phyloP scores from a whole-genome alignment of 2,797 vertebrate genomes.

The Enteromius unitaeniatus region DNA sequence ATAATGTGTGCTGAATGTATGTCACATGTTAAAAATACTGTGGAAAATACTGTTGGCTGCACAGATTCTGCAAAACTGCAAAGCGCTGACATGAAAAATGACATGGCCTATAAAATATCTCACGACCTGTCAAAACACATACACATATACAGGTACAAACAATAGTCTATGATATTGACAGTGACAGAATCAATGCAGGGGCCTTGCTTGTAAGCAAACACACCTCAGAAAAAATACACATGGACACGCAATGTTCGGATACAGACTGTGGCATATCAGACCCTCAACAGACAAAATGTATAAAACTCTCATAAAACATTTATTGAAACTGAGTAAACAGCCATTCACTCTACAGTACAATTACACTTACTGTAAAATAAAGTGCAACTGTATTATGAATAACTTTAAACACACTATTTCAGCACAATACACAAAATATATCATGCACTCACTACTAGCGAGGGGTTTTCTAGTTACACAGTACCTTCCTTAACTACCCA shows the following conservation, averaged over 20 bases:
- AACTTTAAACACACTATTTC: not conserved
- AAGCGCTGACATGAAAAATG: not conserved
- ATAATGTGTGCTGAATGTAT: not conserved
- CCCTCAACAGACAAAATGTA: not conserved
- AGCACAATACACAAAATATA: not conserved
- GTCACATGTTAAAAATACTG: not conserved
- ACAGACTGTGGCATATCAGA: not conserved
- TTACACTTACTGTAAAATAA: too few relatives aligned
- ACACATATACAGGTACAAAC: not conserved
- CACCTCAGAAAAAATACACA: not conserved
- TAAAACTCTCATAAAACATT: not conserved
- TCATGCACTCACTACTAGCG: not conserved
- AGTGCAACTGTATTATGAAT: not conserved
- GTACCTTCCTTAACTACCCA: not conserved
- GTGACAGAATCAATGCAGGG: slow-evolving; percentile 22
- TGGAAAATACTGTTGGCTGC: not conserved
- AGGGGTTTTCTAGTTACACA: not conserved
- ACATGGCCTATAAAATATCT: slow-evolving; percentile 12
- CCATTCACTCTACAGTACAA: too few relatives aligned
- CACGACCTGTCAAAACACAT: slow-evolving; percentile 4
- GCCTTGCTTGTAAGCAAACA: not conserved
- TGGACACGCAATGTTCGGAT: not conserved
- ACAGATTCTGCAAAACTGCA: not conserved
- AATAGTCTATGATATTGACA: not conserved
- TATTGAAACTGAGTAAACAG: too few relatives aligned